Percentiles rank a stretch among this genome's conserved stretches.
These are phyloP conservation scores for Herpetotheres cachinnans DNA, from an alignment of 2,113 vertebrate genomes.

Conservation along the genomic window DNA sequence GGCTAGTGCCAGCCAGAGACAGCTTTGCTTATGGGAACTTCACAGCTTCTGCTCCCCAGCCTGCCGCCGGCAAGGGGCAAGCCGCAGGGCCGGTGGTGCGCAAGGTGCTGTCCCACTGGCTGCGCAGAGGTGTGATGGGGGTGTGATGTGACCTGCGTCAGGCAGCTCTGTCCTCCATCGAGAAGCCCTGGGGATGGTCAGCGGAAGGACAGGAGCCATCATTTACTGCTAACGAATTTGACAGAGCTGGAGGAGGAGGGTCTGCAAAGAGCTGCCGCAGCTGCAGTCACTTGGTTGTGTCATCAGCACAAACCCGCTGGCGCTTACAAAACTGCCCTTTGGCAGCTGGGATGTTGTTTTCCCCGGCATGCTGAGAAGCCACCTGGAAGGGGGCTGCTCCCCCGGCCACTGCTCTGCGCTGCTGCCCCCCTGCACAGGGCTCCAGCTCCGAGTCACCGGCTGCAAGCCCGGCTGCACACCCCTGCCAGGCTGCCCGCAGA, in stretches of 20 bases:
- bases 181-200: neutral
- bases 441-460: fast-evolving
- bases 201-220: neutral
- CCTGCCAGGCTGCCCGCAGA: fast-evolving
- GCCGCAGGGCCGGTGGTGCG: fast-evolving
- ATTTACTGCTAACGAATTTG: neutral
- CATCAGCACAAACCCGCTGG: fast-evolving
- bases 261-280: neutral
- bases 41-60: neutral
- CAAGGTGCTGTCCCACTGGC: fast-evolving
- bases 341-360: neutral
- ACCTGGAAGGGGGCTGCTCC: neutral
- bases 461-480: fast-evolving
- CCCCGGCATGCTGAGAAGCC: neutral
- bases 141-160: neutral
- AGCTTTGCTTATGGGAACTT: neutral
- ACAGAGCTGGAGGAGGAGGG: neutral
- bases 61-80: neutral
- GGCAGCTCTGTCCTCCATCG: neutral
- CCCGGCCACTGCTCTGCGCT: neutral
- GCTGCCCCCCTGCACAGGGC: neutral
- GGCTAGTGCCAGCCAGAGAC: neutral
- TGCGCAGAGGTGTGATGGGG: fast-evolving
- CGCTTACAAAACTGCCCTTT: neutral
- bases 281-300: neutral